Conservation (phyloP, 2,888 invertebrate species). For the Himalopsyche japonica region DNA sequence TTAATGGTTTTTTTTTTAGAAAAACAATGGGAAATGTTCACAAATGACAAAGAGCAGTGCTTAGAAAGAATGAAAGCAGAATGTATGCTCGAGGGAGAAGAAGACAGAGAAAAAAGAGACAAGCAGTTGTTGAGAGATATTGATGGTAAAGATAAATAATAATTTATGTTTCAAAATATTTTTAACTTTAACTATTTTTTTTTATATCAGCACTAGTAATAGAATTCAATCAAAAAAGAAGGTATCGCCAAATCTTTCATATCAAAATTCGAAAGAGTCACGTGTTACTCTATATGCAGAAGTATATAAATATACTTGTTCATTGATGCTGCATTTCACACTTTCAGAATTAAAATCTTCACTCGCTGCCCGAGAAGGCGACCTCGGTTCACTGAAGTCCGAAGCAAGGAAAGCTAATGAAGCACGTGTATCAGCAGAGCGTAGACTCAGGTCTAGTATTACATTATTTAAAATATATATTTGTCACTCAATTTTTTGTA, state of each 20-base stretch:
- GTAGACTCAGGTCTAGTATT: slow-evolving; percentile 41
- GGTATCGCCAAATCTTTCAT: no score
- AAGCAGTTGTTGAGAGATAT: slow-evolving; percentile 55
- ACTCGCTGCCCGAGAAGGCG: slow-evolving; percentile 51
- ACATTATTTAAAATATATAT: not conserved
- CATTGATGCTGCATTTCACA: no score
- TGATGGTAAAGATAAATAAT: slow-evolving; percentile 46
- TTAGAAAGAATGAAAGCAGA: slow-evolving; percentile 64
- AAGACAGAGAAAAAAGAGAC: slow-evolving; percentile 56
- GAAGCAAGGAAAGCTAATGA: slow-evolving; percentile 44
- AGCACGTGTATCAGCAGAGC: slow-evolving; percentile 44
- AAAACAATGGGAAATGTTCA: slow-evolving; percentile 67
- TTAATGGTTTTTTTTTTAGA: slow-evolving; percentile 50
- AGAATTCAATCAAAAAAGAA: no score
- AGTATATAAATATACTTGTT: no score
- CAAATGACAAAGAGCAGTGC: slow-evolving; percentile 65
- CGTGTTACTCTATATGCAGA: no score
- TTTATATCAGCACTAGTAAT: no score
- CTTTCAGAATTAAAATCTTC: slow-evolving; percentile 52
- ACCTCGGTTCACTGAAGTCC: slow-evolving; percentile 52
- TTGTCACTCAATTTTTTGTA: not conserved
- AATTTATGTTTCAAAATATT: no score
- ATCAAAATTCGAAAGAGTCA: no score
- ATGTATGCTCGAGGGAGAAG: slow-evolving; percentile 60
- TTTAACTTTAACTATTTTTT: no score